Evolutionary conservation across 2,888 invertebrate genomes (phyloP).

Genomic region (Gastrophysa polygoni): DNA sequence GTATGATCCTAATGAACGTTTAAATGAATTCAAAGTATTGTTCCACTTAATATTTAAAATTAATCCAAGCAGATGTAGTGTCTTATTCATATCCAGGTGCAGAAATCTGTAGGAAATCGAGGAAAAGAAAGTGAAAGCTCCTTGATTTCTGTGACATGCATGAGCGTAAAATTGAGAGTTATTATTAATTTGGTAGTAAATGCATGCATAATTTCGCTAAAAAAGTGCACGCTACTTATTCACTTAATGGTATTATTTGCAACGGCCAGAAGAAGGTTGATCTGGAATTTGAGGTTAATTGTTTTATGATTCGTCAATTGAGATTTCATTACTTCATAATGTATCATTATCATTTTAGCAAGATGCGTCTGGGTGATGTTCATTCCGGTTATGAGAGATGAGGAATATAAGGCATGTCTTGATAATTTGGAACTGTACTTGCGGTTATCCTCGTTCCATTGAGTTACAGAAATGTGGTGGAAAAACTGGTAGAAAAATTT

Average conservation of each 20-base stretch:
- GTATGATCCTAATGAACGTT: slow-evolving; percentile 5
- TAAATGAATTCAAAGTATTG: slow-evolving; percentile 6
- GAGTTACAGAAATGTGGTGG: too few species aligned
- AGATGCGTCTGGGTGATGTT: slow-evolving; percentile 14
- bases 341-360: slow-evolving; percentile 30
- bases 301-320: slow-evolving; percentile 28
- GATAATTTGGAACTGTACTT: too few species aligned
- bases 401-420: too few species aligned
- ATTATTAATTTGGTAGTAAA: slow-evolving; percentile 10
- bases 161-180: slow-evolving; percentile 20
- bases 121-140: slow-evolving; percentile 29
- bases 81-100: slow-evolving; percentile 7
- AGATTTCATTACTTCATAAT: slow-evolving; percentile 26
- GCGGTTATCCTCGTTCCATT: too few species aligned
- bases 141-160: slow-evolving; percentile 25
- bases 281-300: slow-evolving; percentile 30
- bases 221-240: not conserved
- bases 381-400: not conserved
- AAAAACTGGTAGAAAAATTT: too few species aligned
- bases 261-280: slow-evolving; percentile 23
- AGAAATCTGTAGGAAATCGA: slow-evolving; percentile 4
- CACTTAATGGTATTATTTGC: slow-evolving; percentile 18
- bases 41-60: slow-evolving; percentile 8
- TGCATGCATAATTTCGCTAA: slow-evolving; percentile 9
- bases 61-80: slow-evolving; percentile 3